Conservation (phyloP, 2,888 invertebrate genomes). For the Ethmia dodecea region DNA sequence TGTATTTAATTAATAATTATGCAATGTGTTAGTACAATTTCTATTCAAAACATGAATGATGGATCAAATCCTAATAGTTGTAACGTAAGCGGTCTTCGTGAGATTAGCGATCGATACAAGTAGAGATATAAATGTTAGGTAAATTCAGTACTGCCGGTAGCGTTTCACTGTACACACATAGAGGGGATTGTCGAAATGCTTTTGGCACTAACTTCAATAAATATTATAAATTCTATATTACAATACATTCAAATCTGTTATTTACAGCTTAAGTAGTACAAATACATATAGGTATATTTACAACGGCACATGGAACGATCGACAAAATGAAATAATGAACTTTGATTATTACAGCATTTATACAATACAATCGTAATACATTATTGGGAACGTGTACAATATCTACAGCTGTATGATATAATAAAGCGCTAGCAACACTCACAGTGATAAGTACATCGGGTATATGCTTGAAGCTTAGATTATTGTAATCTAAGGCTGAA, state of each 20-base stretch:
- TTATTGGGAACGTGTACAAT: constrained; percentile 53
- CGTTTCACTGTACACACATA: constrained; percentile 25
- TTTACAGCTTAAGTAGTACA: constrained; percentile 61
- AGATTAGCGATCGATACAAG: constrained; percentile 37
- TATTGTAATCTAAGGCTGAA: no score
- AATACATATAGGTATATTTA: constrained; percentile 37
- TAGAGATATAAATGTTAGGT: constrained; percentile 10
- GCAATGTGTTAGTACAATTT: constrained; percentile 24
- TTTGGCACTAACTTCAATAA: constrained; percentile 75
- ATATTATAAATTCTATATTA: constrained; percentile 57
- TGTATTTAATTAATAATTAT: constrained; percentile 16
- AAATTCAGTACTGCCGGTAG: constrained; percentile 8
- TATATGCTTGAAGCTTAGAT: constrained; percentile 25
- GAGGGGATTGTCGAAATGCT: constrained; percentile 57
- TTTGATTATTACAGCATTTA: constrained; percentile 37
- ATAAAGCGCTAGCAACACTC: constrained; percentile 46
- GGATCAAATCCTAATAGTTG: constrained; percentile 45
- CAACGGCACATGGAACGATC: constrained; percentile 38
- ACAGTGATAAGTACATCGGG: constrained; percentile 31
- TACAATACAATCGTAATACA: constrained; percentile 34
- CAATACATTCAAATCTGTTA: constrained; percentile 60
- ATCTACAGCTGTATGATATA: constrained; percentile 42
- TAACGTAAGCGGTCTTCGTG: constrained; percentile 55
- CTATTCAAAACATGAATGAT: constrained; percentile 22
- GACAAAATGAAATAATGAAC: constrained; percentile 37